Evolutionary conservation across 2,888 invertebrate species (phyloP).

Genomic region (Tetragnatha montana): DNA sequence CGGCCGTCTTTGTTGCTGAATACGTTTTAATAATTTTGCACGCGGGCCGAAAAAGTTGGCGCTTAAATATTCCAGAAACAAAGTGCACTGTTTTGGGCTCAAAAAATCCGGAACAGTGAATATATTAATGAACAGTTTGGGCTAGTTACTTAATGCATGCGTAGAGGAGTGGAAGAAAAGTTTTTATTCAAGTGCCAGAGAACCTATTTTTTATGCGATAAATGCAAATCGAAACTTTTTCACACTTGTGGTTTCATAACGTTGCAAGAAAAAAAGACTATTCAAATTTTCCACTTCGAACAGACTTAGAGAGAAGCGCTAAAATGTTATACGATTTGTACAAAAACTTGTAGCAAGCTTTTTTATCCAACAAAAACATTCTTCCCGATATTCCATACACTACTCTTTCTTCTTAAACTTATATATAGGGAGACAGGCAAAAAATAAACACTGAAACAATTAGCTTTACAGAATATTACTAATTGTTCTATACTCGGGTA

Average conservation of each 20-base stretch:
- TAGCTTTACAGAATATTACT: no score
- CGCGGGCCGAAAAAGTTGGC: slow-evolving; percentile 53
- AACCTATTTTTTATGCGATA: slow-evolving; percentile 55
- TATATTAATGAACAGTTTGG: slow-evolving; percentile 67
- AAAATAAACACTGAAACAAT: no score
- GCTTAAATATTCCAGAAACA: slow-evolving; percentile 66
- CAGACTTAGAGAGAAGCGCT: slow-evolving; percentile 10
- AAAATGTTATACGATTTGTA: background rate
- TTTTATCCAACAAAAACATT: no score
- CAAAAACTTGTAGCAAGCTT: no score
- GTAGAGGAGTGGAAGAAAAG: slow-evolving; percentile 36
- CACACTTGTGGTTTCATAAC: slow-evolving; percentile 12
- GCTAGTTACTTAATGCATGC: slow-evolving; percentile 63
- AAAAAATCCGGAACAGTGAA: slow-evolving; percentile 61
- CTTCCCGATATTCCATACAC: no score
- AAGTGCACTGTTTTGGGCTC: slow-evolving; percentile 62
- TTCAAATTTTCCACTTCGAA: slow-evolving; percentile 22
- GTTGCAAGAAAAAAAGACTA: slow-evolving; percentile 22
- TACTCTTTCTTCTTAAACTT: no score
- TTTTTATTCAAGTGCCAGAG: slow-evolving; percentile 46
- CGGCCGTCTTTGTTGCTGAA: slow-evolving; percentile 54
- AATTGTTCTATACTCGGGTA: no score
- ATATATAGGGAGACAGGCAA: no score
- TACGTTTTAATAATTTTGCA: slow-evolving; percentile 70
- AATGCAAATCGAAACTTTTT: slow-evolving; percentile 55